These are phyloP conservation scores for Sebastolobus alascanus DNA, from an alignment of 2,797 vertebrate species.

Conservation along the genomic window DNA sequence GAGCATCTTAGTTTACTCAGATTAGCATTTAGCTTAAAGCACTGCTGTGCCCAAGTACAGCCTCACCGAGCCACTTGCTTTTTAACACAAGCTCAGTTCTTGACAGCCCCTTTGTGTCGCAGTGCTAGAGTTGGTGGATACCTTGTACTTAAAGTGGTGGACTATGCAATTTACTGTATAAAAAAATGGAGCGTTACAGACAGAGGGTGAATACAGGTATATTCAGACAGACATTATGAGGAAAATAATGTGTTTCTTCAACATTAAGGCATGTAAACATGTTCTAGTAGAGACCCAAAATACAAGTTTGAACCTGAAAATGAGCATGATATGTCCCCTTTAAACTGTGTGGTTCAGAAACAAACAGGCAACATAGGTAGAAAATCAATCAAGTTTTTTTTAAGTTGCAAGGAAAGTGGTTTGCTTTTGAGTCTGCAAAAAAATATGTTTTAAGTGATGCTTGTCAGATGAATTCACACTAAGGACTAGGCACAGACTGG, in stretches of 20 bases:
- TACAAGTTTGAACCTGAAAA: neutral
- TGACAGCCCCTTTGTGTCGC: neutral
- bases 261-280: no score
- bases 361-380: neutral
- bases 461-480: constrained; percentile 55
- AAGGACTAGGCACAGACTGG: constrained; percentile 36
- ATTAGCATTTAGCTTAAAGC: neutral
- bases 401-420: constrained; percentile 24
- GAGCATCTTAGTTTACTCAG: neutral
- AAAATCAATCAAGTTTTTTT: constrained; percentile 44
- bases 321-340: neutral
- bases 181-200: neutral
- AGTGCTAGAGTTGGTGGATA: neutral
- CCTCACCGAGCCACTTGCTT: neutral
- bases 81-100: constrained; percentile 5
- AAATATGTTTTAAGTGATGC: constrained; percentile 42
- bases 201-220: no score
- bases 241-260: no score
- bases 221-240: no score
- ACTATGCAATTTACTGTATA: constrained; percentile 3
- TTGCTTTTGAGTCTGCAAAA: constrained; percentile 30
- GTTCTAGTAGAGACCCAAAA: neutral
- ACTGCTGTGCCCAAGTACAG: neutral
- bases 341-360: constrained; percentile 20
- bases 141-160: constrained; percentile 14